Evolutionary conservation across 2,888 invertebrate species (phyloP), one percentile per base, ranked within the genome.

Genomic region (Erannis defoliaria): DNA sequence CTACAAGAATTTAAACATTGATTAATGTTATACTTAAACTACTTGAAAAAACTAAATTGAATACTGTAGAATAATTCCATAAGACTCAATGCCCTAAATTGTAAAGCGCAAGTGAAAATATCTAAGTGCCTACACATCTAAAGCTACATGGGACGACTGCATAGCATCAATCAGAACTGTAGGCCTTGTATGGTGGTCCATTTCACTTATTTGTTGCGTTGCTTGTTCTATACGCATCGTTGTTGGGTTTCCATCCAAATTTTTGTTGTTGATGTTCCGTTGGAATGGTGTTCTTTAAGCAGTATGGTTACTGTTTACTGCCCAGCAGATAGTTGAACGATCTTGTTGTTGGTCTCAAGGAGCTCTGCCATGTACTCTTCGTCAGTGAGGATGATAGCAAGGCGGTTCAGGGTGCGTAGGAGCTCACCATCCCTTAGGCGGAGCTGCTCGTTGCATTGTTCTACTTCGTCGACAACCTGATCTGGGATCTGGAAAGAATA

Each of bases 391-490:
- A 97, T 94, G 75, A 94, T 94, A 35, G 96, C 96, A 59, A 97
- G 90, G 18, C 94, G 94, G 71, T 94, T 94, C 59, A 97, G 89
- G 66, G 95, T 93, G 63, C 94, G 94, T 61, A 95, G 89, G 49
- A 98, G 93, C 67, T 95, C 94, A 0, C 95, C 94, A 67, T 95
- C 94, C 19, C 94, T 91, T 74, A 97, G 89, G 66, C 94, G 95
- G 67, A 97, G 93, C 82, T 97, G 97, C 54, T 95, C 94, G 74
- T 96, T 96, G 78, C 97, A 95, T 79, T 96, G 94, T 65, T 93
- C 92, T 49, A 97, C 92, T 77, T 95, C 95, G 64, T 94, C 94
- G 9, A 94, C 88, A 8, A 95, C 93, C 71, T 95, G 94, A 61
- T 96, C 95, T n/a, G 95, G 95, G 64, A 96, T 93, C 95, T 96